Evolutionary conservation across 2,113 vertebrate species (phyloP), one percentile per base, ranked within the genome.

Genomic region (Lucifuga dentata): DNA sequence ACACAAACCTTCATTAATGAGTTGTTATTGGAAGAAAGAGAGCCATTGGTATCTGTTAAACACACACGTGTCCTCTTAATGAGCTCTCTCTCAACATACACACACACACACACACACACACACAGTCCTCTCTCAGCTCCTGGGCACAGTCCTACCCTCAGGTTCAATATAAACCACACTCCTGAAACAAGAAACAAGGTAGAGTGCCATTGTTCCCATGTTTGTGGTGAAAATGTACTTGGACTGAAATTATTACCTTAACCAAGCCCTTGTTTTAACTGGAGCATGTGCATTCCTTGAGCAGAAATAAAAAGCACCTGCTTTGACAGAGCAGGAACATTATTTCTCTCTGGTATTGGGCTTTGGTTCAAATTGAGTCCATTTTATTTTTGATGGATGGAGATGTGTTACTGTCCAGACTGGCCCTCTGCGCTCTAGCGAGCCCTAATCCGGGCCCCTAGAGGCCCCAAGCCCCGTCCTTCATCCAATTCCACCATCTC

Each of bases 1-100:
- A 90, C 86, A 90, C 89, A 91, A 90, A 87, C 84, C 81, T 76
- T 91, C 91, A 90, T 92, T 91, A 93, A 92, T 90, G 90, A 90
- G 84, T 88, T 92, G 88, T 92, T 92, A 91, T 91, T 90, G 87
- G 85, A 92, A 86, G 80, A 91, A 87, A 72, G 81, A 76, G 80
- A 91, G 81, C 75, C 81, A 81, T 88, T 49, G 61, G 85, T 92
- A 88, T 93, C 91, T 91, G 90, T 91, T 91, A 88, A 92, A 90
- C 84, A 92, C 84, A 93, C 88, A 88, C 39, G 33, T 75, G 72
- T 86, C 81, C 71, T 76, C 76, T 82, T 93, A 92, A 92, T 91
- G 88, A 91, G 88, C 85, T 81, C 74, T 63, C 62, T 80, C 55
- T 80, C 74, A 60, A 83, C 80, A 77, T 80, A 78, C 80, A 29